Percentiles rank a stretch among this genome's conserved stretches.
phyloP scores from a whole-genome alignment of 2,797 vertebrate species.

The Tragopan temminckii region DNA sequence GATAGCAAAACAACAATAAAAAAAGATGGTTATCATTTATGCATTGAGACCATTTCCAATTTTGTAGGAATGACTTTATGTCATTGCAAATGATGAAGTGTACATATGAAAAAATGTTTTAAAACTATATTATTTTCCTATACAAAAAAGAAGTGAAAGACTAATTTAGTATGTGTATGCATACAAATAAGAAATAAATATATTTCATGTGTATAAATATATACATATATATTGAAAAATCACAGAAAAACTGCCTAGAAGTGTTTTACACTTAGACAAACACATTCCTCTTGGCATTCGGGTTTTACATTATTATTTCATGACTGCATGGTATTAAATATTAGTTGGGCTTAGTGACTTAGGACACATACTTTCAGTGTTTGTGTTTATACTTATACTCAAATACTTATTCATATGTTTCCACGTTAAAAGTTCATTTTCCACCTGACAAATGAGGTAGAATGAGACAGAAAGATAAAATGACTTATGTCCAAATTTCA shows the following conservation, averaged over 20 bases:
- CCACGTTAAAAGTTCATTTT: neutral
- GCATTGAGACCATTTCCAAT: neutral
- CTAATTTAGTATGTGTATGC: neutral
- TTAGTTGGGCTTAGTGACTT: neutral
- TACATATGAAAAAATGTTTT: neutral
- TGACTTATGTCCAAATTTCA: neutral
- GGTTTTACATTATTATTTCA: neutral
- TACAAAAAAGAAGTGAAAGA: neutral
- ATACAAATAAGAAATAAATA: neutral
- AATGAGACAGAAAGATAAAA: neutral
- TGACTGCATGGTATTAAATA: neutral
- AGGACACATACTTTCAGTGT: neutral
- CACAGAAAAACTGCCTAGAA: neutral
- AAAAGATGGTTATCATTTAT: neutral
- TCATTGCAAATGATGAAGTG: neutral
- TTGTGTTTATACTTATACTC: neutral
- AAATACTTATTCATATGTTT: neutral
- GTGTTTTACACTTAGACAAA: neutral
- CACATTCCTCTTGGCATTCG: neutral
- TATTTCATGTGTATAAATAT: neutral
- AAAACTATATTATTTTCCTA: conserved; percentile 6
- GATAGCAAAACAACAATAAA: too few relatives aligned
- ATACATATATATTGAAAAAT: neutral
- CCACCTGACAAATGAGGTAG: neutral
- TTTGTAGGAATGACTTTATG: neutral